Conservation (phyloP, 2,797 vertebrate genomes). For the Anomalospiza imberbis region DNA sequence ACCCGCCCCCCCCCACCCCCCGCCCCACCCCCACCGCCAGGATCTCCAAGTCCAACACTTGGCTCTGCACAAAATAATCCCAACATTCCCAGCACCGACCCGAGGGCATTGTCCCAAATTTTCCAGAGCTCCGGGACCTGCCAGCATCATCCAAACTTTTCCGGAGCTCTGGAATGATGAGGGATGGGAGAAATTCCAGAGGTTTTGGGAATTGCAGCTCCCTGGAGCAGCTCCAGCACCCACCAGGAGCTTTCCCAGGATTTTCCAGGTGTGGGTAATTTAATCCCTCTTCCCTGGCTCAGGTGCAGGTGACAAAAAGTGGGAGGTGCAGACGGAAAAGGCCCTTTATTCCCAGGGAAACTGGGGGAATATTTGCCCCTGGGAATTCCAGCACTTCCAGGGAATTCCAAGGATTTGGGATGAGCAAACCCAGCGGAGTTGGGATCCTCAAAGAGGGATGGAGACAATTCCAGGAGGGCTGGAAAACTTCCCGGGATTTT, state of each 20-base stretch:
- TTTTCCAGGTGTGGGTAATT: not conserved
- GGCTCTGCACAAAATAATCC: not conserved
- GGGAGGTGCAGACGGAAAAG: not conserved
- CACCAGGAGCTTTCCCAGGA: not conserved
- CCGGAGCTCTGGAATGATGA: not conserved
- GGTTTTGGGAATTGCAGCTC: not conserved
- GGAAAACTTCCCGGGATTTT: not conserved
- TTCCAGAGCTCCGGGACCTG: not conserved
- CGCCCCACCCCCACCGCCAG: no score
- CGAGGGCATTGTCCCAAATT: not conserved
- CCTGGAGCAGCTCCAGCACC: not conserved
- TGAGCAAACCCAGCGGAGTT: not conserved
- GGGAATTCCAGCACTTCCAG: not conserved
- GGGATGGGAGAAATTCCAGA: not conserved
- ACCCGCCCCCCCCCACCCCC: rapidly evolving
- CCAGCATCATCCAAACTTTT: no score
- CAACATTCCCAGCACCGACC: not conserved
- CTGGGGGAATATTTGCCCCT: not conserved
- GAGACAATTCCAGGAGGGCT: not conserved
- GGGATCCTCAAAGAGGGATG: no score
- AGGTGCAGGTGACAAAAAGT: not conserved
- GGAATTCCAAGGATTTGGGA: not conserved
- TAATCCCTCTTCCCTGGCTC: no score
- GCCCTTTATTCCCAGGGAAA: not conserved
- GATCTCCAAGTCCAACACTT: not conserved